Percentiles rank a stretch among this genome's conserved stretches.
Evolutionary conservation across 2,888 invertebrate genomes (phyloP).

Genomic region (Gandaritis pyraliata): DNA sequence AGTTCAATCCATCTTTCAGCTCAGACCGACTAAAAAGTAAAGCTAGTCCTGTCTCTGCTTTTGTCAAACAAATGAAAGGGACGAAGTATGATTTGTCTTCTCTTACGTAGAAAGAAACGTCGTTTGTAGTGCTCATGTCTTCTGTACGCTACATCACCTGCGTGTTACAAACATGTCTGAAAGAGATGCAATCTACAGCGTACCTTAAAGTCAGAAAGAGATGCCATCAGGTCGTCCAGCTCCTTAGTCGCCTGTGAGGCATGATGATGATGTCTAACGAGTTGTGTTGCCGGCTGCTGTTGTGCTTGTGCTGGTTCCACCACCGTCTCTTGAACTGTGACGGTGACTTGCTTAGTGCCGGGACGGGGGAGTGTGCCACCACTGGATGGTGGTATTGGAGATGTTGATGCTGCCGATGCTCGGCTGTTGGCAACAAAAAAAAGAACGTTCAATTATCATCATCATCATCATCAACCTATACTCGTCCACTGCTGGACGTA

Average conservation of each 20-base stretch:
- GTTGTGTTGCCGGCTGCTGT: constrained; percentile 62
- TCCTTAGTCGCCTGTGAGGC: constrained; percentile 97
- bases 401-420: constrained; percentile 67
- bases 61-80: too few relatives aligned
- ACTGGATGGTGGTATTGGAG: constrained; percentile 62
- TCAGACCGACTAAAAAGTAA: too few relatives aligned
- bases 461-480: too few relatives aligned
- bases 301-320: constrained; percentile 78
- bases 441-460: too few relatives aligned
- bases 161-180: background rate
- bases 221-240: constrained; percentile 97
- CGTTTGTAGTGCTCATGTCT: too few relatives aligned
- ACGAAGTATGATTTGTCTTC: too few relatives aligned
- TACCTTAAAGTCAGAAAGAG: constrained; percentile 97
- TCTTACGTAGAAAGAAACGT: too few relatives aligned
- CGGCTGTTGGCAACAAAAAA: constrained; percentile 52
- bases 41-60: too few relatives aligned
- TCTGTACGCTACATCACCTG: too few relatives aligned
- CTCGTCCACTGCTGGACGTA: too few relatives aligned
- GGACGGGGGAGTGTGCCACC: constrained; percentile 75
- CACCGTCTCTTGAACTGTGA: constrained; percentile 82
- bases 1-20: too few relatives aligned
- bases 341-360: constrained; percentile 84
- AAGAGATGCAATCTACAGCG: constrained; percentile 17
- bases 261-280: constrained; percentile 70